These are phyloP conservation scores for Chlamydotis undulata DNA, from an alignment of 2,113 vertebrate species.

Conservation along the genomic window DNA sequence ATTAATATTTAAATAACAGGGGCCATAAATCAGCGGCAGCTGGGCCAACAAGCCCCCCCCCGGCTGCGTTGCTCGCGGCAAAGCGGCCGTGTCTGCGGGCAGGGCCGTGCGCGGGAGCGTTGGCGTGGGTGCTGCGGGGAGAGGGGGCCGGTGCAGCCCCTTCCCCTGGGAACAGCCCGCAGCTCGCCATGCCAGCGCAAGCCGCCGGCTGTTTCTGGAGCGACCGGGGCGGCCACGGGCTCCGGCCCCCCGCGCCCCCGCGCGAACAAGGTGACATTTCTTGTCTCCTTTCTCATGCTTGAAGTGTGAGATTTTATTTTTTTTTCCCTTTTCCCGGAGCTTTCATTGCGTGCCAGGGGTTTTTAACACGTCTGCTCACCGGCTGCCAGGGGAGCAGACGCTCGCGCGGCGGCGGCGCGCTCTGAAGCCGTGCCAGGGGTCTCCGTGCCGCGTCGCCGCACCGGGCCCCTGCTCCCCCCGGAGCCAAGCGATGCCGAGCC, in stretches of 20 bases:
- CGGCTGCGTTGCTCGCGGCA: neutral
- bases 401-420: neutral
- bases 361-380: constrained; percentile 50
- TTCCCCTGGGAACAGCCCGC: neutral
- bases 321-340: neutral
- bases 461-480: neutral
- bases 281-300: constrained; percentile 40
- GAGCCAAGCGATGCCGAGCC: neutral
- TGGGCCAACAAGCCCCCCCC: neutral
- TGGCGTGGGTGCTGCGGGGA: neutral
- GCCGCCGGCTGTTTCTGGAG: neutral
- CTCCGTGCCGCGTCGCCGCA: neutral
- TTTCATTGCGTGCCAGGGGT: constrained; percentile 61
- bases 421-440: constrained; percentile 46
- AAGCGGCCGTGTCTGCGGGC: neutral
- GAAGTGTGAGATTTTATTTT: constrained; percentile 28
- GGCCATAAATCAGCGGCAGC: constrained; percentile 16
- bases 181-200: neutral
- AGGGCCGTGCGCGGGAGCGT: neutral
- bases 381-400: constrained; percentile 34
- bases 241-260: neutral
- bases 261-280: constrained; percentile 61
- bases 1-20: neutral
- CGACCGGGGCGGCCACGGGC: rapidly evolving
- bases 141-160: neutral